Conservation (phyloP, 2,797 vertebrate genomes). For the Artibeus lituratus region DNA sequence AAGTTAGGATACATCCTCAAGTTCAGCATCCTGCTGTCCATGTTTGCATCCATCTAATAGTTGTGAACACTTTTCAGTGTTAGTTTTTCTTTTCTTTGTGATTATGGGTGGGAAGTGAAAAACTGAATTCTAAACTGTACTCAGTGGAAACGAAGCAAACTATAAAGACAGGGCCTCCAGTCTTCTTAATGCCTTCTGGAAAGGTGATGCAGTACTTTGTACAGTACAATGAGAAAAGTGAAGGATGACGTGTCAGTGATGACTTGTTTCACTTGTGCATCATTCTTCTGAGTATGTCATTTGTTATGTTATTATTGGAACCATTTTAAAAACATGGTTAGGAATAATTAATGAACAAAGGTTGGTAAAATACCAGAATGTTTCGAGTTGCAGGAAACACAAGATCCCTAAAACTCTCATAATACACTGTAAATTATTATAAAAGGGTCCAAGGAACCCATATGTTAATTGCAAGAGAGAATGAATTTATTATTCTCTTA, state of each 20-base stretch:
- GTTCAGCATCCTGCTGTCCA: not conserved
- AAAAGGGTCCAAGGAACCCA: not conserved
- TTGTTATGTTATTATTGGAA: not conserved
- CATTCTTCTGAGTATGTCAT: not conserved
- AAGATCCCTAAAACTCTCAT: not conserved
- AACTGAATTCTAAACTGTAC: not conserved
- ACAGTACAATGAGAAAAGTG: not conserved
- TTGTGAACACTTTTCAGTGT: not conserved
- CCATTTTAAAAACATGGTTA: not conserved
- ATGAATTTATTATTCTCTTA: not conserved
- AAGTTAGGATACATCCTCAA: not conserved
- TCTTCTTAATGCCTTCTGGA: not conserved
- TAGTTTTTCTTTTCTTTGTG: not conserved
- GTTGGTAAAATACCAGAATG: not conserved
- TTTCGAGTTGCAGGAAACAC: constrained; percentile 4
- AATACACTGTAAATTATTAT: not conserved
- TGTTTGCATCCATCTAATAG: not conserved
- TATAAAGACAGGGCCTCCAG: not conserved
- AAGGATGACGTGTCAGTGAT: not conserved
- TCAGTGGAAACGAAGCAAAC: not conserved
- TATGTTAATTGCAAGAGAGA: not conserved
- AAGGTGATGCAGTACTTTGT: not conserved
- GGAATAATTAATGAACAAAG: not conserved
- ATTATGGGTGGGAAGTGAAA: not conserved
- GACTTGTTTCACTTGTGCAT: not conserved